Evolutionary conservation across 2,113 vertebrate genomes (phyloP), one percentile per base, ranked within the genome.

Genomic region (Tyto alba): DNA sequence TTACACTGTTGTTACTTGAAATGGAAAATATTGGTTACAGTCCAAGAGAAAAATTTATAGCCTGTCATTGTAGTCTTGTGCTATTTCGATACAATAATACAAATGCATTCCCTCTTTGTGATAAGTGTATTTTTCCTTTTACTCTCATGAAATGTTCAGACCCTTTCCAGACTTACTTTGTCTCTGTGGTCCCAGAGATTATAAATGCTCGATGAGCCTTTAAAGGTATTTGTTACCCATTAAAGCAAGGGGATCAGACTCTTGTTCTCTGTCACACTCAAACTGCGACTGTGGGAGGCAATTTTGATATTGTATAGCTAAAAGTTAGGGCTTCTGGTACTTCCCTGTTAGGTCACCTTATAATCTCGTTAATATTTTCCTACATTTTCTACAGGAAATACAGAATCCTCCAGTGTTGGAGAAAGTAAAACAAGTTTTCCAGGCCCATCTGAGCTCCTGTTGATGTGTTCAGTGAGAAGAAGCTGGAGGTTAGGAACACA

Each of bases 21-120:
- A 97, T 90, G 85, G 96, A 96, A 97, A 96, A 96, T 95, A 94
- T 47, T 96, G 92, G 94, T 92, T 94, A 59, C 76, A 91, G 53
- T 85, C 90, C 96, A 95, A 92, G 73, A 81, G 83, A 93, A 94
- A 95, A 95, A 96, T 92, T 88, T 95, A 95, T 93, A 95, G 89
- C 94, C 89, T 96, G 91, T 95, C 89, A 90, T 47, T 95, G 81
- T 52, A 95, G 89, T 78, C 91, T 93, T 87, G 86, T 96, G 95
- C 85, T 95, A 80, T 95, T 97, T 95, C 88, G 92, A 83, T 95
- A 72, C 86, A 85, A 78, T 94, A 92, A 93, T 91, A 95, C 59
- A 95, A 94, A 93, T 91, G 90, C 88, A 89, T 91, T 95, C 84
- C 74, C 77, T 88, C 77, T 94, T 89, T 57, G 50, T 88, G 94